Percentiles rank a stretch among this genome's conserved stretches.
Conservation (phyloP, 1,140 invertebrate species). For the Pseudomyrmex pallidus region DNA sequence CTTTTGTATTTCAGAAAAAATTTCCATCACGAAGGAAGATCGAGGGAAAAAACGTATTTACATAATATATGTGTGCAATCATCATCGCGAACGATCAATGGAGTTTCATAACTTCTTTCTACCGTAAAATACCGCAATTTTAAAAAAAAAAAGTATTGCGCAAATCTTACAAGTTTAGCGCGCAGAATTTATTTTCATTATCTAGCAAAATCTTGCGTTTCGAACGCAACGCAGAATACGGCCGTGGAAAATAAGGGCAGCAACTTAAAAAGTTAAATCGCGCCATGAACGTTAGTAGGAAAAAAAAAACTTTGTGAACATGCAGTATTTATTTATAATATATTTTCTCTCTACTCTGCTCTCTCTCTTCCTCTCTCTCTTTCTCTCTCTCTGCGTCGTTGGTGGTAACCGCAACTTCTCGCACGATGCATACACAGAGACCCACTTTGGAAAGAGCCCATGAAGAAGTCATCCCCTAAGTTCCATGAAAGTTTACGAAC, state of each 20-base stretch:
- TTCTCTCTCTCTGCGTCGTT: not conserved
- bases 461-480: conserved; percentile 64
- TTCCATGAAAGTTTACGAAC: conserved; percentile 66
- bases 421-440: conserved; percentile 34
- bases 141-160: no score
- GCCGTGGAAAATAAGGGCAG: conserved; percentile 20
- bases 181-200: conserved; percentile 48
- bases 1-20: not conserved
- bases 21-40: not conserved
- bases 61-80: not conserved
- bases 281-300: conserved; percentile 9
- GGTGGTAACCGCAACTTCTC: conserved; percentile 21
- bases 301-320: conserved; percentile 31
- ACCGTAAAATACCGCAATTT: not conserved
- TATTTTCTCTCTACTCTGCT: conserved; percentile 58
- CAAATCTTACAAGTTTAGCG: conserved; percentile 4
- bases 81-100: not conserved
- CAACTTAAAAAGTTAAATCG: conserved; percentile 48
- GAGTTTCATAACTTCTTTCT: not conserved
- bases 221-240: conserved; percentile 24
- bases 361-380: not conserved
- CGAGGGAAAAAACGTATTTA: no score
- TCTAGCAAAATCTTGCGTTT: conserved; percentile 3
- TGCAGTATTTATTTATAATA: conserved; percentile 54
- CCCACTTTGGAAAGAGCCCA: conserved; percentile 3